Conservation (phyloP, 2,888 invertebrate species). For the Microctonus aethiopoides region DNA sequence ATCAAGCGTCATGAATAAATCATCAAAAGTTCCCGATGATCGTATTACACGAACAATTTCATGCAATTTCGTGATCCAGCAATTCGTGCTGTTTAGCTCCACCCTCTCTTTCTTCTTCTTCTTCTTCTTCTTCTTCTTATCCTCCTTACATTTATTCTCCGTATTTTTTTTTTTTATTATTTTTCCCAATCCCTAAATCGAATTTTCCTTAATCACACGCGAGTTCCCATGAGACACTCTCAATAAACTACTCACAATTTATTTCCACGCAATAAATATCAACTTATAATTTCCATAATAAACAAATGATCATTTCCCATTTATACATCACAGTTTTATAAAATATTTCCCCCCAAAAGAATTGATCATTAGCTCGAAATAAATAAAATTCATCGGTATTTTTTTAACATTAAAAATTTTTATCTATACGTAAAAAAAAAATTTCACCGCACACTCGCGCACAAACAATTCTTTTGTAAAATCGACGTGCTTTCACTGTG, state of each 20-base stretch:
- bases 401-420: too few species aligned
- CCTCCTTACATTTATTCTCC: not conserved
- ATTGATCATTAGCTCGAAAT: too few species aligned
- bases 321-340: too few species aligned
- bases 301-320: too few species aligned
- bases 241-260: conserved; percentile 1
- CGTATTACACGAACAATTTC: not conserved
- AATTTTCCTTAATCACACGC: conserved; percentile 15
- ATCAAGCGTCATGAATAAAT: conserved; percentile 18
- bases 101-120: not conserved
- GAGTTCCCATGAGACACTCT: not conserved
- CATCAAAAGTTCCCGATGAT: conserved; percentile 12
- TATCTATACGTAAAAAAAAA: not conserved
- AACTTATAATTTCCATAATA: not conserved
- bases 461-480: too few species aligned
- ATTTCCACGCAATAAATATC: not conserved
- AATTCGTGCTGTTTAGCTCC: not conserved
- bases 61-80: conserved; percentile 15
- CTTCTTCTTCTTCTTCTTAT: not conserved
- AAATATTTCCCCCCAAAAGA: too few species aligned
- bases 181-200: conserved; percentile 6
- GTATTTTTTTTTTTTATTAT: too few species aligned
- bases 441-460: not conserved
- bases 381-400: not conserved
- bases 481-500: not conserved